Evolutionary conservation across 2,888 invertebrate genomes (phyloP), one percentile per base, ranked within the genome.

Genomic region (Ectemnius lituratus): DNA sequence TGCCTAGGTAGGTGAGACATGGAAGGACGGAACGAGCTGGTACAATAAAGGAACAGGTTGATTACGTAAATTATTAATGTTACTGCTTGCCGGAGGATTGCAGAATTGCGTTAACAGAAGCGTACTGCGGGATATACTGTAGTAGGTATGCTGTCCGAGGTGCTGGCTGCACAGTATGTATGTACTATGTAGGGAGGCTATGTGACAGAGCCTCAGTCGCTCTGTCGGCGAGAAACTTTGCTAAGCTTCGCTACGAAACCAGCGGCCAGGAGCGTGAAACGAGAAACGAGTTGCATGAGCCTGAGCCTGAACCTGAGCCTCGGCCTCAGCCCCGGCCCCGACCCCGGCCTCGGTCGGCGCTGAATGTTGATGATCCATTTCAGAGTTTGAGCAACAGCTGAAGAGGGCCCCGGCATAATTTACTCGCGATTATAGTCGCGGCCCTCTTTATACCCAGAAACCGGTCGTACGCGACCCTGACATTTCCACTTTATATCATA

Each of bases 51-150:
- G 64, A 57, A 13, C 45, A 73, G 49, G 76, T 79, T 81, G 76
- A 81, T 79, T 79, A 74, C 70, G 70, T 79, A 77, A 79, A 81
- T 81, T 81, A 81, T 81, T 81, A 81, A 81, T 79, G 70, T 78
- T 70, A 65, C 65, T 28, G 57, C 67, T 8, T 68, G 47, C 63
- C 46, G 23, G 65, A 1, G 49, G 46, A 62, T 62, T 65, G 28
- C 49, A 45, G 18, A 46, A 28, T 47, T 16, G 62, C 58, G 3
- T 46, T 46, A n/a, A 49, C 65, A 14, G 8, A 45, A 16, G 52
- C 37, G 62, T 37, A 47, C 27, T 11, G 18, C 16, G 60, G 18
- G 23, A 11, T 28, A 52, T 20, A 46, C 20, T 16, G 46, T n/a
- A 45, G 28, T 13, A 56, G 13, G 57, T 56, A 23, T 23, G 16